Conservation (phyloP, 2,888 invertebrate genomes). For the Drosophila cognata region DNA sequence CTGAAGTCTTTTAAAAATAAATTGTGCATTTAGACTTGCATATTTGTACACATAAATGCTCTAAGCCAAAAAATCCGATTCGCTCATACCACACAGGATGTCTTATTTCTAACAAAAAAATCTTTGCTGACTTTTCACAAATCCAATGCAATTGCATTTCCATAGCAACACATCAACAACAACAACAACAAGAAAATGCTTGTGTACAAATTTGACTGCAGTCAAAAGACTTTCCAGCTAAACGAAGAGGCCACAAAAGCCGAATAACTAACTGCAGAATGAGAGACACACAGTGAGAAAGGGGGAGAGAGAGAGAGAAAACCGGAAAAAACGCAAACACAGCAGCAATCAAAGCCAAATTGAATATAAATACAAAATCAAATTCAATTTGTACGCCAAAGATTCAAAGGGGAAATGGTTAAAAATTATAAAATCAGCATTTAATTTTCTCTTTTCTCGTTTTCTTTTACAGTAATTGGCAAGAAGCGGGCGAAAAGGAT, state of each 20-base stretch:
- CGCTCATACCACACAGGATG: not conserved
- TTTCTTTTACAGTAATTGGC: slow-evolving; percentile 49
- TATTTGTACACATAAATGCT: not conserved
- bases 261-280: slow-evolving; percentile 6
- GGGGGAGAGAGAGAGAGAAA: not conserved
- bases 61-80: not conserved
- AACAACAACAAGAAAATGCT: slow-evolving; percentile 25
- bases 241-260: slow-evolving; percentile 31
- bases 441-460: slow-evolving; percentile 11
- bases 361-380: slow-evolving; percentile 77
- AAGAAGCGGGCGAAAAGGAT: not conserved
- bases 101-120: not conserved
- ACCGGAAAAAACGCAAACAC: slow-evolving; percentile 38
- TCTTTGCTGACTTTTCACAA: slow-evolving; percentile 24
- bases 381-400: slow-evolving; percentile 58
- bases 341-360: slow-evolving; percentile 70
- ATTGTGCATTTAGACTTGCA: not conserved
- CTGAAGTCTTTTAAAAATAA: not conserved
- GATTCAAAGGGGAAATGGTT: slow-evolving; percentile 36
- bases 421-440: slow-evolving; percentile 27
- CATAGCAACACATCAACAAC: slow-evolving; percentile 3
- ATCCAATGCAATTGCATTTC: slow-evolving; percentile 42
- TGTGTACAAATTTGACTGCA: slow-evolving; percentile 21
- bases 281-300: not conserved
- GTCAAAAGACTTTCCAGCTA: slow-evolving; percentile 22